Conservation (phyloP, 1,140 invertebrate genomes). For the Metopolophium dirhodum region DNA sequence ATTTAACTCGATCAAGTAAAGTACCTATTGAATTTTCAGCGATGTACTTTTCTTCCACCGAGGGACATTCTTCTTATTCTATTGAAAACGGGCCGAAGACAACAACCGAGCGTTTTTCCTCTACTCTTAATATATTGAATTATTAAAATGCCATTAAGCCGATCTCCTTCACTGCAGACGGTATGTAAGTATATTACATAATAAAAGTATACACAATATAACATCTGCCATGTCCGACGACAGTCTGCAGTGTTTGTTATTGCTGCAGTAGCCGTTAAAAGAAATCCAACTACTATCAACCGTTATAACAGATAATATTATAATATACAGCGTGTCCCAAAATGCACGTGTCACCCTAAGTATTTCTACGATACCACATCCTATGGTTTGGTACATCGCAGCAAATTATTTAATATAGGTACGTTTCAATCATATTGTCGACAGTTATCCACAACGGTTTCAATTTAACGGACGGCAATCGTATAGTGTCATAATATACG, state of each 20-base stretch:
- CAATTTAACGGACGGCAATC: no score
- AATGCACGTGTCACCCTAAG: background rate
- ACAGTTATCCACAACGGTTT: background rate
- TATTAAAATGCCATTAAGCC: conserved; percentile 1
- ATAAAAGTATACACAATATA: background rate
- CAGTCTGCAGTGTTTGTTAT: background rate
- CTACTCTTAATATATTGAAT: background rate
- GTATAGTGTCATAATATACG: no score
- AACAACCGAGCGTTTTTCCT: background rate
- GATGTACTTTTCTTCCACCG: background rate
- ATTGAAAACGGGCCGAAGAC: background rate
- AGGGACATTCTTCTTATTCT: background rate
- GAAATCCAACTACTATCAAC: background rate
- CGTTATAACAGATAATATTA: background rate
- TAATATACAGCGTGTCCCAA: background rate
- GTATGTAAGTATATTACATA: background rate
- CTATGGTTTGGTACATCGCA: background rate
- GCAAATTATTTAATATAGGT: no score
- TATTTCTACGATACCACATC: background rate
- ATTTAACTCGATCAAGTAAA: conserved; percentile 12
- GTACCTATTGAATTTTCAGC: background rate
- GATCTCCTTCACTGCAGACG: background rate
- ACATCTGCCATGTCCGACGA: background rate
- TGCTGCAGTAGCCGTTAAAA: background rate
- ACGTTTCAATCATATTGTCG: background rate